Base-by-base conservation (phyloP, 2,797 vertebrate genomes). In the Nasua narica region DNA sequence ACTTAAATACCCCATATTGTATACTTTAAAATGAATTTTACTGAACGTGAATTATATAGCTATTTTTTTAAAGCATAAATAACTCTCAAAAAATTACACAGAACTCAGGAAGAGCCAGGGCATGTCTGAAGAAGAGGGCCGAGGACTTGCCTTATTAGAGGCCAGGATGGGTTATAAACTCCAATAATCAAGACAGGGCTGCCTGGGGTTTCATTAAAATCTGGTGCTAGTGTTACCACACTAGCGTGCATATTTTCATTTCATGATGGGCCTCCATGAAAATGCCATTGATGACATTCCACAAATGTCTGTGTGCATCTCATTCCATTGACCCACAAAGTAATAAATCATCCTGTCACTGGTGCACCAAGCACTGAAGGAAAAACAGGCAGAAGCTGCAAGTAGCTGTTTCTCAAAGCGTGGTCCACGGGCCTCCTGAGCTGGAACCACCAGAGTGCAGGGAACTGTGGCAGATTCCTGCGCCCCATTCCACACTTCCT, bases 261-360 rank as follows among this genome's bases (percentile, higher is more conserved):
- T 46, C 8, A 0, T 32, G 82, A 62, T 6, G 32, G 69, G 91
- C 27, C 87, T 84, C 74, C 58, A 40, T 60, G 90, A 87, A 77
- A 92, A 96, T 29, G 21, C 84, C 65, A 5, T 8, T 3, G 46
- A 62, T 50, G 84, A 72, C 93, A 90, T 96, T 97, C 91, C 95
- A 84, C 0, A 86, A 12, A 95, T 87, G 52, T 60, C 93, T 97
- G 84, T 40, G 52, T 11, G 21, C 65, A 6, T 79, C 83, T 79
- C 93, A 16, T 35, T 50, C 78, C 78, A 15, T 56, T 27, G 37
- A 72, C 69, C 62, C 87, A 56, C 89, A 43, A 9, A 18, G 79
- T 32, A 27, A 90, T 94, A 52, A 84, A 94, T 94, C 40, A 60
- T 46, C 48, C 70, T 65, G 84, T 81, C 89, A 72, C 56, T 4